phyloP scores from a whole-genome alignment of 2,797 vertebrate species.

The Acrossocheilus wenchowensis region DNA sequence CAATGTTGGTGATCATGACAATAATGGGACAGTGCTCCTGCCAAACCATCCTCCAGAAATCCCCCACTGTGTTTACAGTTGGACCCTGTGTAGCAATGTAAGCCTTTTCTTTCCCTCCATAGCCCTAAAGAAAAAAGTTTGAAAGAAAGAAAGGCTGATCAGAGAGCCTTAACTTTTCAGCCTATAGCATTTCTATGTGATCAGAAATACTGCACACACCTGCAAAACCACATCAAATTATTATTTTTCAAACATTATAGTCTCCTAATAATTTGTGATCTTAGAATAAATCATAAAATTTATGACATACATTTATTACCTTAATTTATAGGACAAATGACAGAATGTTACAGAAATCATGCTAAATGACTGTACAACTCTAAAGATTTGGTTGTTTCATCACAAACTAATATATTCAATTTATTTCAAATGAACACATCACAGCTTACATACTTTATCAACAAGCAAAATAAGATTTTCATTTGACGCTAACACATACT shows the following conservation, averaged over 20 bases:
- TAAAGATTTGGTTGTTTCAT: background rate
- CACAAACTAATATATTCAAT: background rate
- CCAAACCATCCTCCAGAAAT: conserved; percentile 99
- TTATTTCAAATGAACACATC: background rate
- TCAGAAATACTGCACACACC: background rate
- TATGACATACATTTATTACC: background rate
- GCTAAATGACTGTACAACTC: background rate
- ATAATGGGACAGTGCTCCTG: conserved; percentile 93
- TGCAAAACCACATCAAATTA: too few species aligned
- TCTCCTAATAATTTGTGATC: background rate
- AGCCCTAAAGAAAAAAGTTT: conserved; percentile 82
- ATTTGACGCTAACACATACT: conserved; percentile 60
- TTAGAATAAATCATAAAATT: background rate
- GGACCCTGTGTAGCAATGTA: conserved; percentile 99
- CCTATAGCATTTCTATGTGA: background rate
- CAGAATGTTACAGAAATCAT: background rate
- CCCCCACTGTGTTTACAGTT: conserved; percentile 95
- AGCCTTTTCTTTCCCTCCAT: conserved; percentile 88
- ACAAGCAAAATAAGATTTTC: conserved; percentile 2
- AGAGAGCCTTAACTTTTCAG: background rate
- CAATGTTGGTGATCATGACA: conserved; percentile 99
- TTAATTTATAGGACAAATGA: background rate
- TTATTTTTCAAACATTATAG: background rate
- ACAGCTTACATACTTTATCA: background rate
- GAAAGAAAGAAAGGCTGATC: conserved; percentile 2